Evolutionary conservation across 2,888 invertebrate species (phyloP), one percentile per base, ranked within the genome.

Genomic region (Sphinx pinastri): DNA sequence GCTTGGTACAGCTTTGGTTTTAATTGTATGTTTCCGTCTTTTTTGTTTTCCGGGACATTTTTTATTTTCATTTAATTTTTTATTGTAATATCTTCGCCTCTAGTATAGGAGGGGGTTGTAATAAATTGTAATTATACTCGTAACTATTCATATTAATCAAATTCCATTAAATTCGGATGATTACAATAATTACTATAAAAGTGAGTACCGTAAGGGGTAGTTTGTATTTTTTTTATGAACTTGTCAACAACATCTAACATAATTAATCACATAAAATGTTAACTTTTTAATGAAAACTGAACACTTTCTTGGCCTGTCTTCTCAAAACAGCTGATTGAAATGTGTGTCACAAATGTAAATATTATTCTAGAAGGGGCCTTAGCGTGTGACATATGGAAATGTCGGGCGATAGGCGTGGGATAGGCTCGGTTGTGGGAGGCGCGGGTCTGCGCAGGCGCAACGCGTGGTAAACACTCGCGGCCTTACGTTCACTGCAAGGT

Each of bases 401-500:
- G 49, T 63, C 16, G 63, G 5, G 47, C 16, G 57, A 57, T 57
- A 57, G 57, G 57, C 16, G 8, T 38, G 0, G 1, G 38, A 38
- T 38, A 38, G 38, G 6, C 38, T 5, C 38, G 38, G 38, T 38
- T 38, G 38, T 5, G 25, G 25, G 25, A 16, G 12, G 16, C 47
- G 60, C 60, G n/a, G 60, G 60, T 16, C 54, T 38, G 54, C n/a
- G 60, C 60, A 12, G 31, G 31, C 58, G 19, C 63, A 63, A 38
- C 49, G 73, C 59, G 71, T 77, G 74, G 72, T 75, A 72, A 76
- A 77, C 76, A 76, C 75, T 77, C 67, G 70, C 76, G 86, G 72
- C 88, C 86, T 87, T 87, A 86, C 87, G 77, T 85, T 87, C 88
- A 84, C 86, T 81, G 68, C 70, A 55, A 52, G 68, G 69, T 71